Conservation (phyloP, 2,113 vertebrate species). For the Ptilonorhynchus violaceus region DNA sequence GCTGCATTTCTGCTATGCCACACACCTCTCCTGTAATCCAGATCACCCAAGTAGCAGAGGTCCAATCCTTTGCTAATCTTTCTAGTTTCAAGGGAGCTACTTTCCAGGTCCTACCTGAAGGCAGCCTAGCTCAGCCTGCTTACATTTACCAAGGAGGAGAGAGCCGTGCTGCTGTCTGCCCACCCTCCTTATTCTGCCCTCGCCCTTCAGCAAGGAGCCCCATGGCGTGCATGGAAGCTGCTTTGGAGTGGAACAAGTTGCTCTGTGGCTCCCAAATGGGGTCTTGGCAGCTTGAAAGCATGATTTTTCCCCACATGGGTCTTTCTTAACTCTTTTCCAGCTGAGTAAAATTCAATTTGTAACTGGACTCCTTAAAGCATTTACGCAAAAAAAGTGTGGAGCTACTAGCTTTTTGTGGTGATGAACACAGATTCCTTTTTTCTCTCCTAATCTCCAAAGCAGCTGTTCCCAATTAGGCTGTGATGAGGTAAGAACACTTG, state of each 20-base stretch:
- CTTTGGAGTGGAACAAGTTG: neutral
- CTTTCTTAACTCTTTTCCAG: neutral
- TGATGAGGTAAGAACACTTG: neutral
- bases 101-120: neutral
- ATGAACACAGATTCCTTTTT: neutral
- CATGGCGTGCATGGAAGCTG: accelerated
- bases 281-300: neutral
- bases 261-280: neutral
- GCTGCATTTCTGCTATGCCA: neutral
- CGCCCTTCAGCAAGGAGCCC: accelerated
- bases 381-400: neutral
- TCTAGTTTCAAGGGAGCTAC: neutral
- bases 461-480: neutral
- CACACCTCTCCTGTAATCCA: neutral
- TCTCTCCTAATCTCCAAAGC: neutral
- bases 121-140: neutral
- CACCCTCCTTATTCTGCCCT: neutral
- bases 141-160: neutral
- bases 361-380: neutral
- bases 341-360: neutral
- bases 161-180: neutral
- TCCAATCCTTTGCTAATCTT: neutral
- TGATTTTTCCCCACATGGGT: accelerated
- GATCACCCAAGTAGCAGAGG: neutral
- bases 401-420: neutral